Percentiles rank a stretch among this genome's conserved stretches.
Conservation (phyloP, 2,113 vertebrate genomes). For the Nematolebias whitei region DNA sequence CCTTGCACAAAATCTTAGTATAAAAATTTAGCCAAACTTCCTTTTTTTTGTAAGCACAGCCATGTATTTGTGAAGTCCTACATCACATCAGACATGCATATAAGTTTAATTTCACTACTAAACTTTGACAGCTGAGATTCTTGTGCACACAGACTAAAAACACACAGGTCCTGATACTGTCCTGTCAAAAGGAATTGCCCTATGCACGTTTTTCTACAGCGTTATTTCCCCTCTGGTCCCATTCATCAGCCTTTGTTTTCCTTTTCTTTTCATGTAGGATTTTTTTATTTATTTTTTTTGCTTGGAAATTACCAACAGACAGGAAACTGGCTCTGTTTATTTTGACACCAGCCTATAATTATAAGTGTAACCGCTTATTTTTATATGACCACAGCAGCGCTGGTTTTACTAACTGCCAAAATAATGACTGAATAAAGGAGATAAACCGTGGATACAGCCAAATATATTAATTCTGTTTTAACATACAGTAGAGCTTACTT, state of each 20-base stretch:
- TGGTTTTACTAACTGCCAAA: constrained; percentile 52
- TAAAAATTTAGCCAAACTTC: too few species aligned
- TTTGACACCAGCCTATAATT: constrained; percentile 67
- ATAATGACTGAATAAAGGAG: constrained; percentile 4
- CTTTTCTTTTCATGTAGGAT: constrained; percentile 51
- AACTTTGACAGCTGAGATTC: constrained; percentile 28
- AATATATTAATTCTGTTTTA: not conserved
- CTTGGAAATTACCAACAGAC: constrained; percentile 58
- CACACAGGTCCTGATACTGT: constrained; percentile 57
- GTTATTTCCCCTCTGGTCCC: constrained; percentile 52
- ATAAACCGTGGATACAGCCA: not conserved
- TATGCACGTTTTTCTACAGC: constrained; percentile 51
- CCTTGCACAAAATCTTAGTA: too few species aligned
- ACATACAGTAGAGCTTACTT: constrained; percentile 8
- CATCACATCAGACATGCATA: constrained; percentile 17
- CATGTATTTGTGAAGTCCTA: constrained; percentile 6
- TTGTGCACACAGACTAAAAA: constrained; percentile 35
- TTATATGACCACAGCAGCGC: constrained; percentile 64
- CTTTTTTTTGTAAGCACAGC: constrained; percentile 12
- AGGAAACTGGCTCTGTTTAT: constrained; percentile 48
- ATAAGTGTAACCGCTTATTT: constrained; percentile 61
- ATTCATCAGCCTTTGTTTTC: constrained; percentile 46
- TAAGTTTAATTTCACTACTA: constrained; percentile 16
- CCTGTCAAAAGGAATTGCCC: constrained; percentile 58
- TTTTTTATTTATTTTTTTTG: too few species aligned